These are phyloP conservation scores for Agraylea sexmaculata DNA, from an alignment of 1,140 invertebrate species.

Conservation along the genomic window DNA sequence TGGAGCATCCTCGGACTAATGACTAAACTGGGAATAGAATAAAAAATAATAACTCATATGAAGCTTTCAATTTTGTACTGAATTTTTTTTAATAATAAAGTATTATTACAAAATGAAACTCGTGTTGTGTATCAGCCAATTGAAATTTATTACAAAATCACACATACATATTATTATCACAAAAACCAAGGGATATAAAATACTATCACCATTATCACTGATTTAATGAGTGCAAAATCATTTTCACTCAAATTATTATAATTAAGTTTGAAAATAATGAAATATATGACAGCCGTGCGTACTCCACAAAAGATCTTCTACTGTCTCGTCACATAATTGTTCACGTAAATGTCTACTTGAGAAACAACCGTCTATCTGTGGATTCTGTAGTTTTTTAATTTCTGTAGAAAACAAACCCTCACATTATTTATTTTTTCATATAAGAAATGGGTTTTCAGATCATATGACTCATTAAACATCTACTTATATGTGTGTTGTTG, in stretches of 20 bases:
- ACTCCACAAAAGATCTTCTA: conserved; percentile 38
- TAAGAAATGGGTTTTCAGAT: no score
- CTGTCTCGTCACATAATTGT: conserved; percentile 20
- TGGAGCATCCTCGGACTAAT: conserved; percentile 5
- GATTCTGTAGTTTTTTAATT: conserved; percentile 5
- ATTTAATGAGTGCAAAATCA: conserved; percentile 19
- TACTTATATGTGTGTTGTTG: no score
- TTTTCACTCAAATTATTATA: no score
- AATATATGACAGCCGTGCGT: conserved; percentile 40
- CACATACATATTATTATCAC: not conserved
- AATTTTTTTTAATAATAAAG: conserved; percentile 10
- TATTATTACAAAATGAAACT: not conserved
- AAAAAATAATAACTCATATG: conserved; percentile 6
- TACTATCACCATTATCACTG: conserved; percentile 1
- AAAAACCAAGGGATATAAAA: conserved; percentile 1
- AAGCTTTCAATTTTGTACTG: conserved; percentile 10
- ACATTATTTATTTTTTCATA: no score
- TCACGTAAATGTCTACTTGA: conserved; percentile 24
- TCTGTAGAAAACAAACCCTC: conserved; percentile 13
- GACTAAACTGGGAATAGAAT: conserved; percentile 11
- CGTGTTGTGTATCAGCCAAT: not conserved
- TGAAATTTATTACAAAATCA: not conserved
- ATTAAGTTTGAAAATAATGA: conserved; percentile 33
- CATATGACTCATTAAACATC: no score
- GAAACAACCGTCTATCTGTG: not conserved